phyloP scores from a whole-genome alignment of 2,888 invertebrate genomes.

The Artemia sinica region DNA sequence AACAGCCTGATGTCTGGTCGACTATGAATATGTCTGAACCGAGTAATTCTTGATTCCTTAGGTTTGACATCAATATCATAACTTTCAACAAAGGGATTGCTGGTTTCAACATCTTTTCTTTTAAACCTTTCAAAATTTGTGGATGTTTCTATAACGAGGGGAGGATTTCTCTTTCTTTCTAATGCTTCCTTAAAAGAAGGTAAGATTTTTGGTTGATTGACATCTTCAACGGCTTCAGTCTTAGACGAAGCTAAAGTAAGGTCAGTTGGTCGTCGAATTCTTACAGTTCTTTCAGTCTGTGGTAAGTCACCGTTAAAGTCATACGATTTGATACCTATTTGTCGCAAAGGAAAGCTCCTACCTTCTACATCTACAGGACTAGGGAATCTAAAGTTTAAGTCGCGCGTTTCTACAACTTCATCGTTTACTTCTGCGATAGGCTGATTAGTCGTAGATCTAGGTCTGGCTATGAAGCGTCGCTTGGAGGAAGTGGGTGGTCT shows the following conservation, averaged over 20 bases:
- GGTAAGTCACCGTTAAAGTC: not conserved
- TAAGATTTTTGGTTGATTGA: not conserved
- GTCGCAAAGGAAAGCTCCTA: not conserved
- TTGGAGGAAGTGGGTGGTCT: not conserved
- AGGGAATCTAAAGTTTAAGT: not conserved
- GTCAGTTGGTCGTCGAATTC: constrained; percentile 7
- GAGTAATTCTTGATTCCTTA: not conserved
- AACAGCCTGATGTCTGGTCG: not conserved
- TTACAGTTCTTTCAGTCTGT: not conserved
- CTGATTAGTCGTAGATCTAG: not conserved
- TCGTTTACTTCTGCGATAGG: not conserved
- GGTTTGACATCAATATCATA: not conserved
- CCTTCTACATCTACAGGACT: not conserved
- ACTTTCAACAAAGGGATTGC: not conserved
- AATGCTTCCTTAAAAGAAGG: not conserved
- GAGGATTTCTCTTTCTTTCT: not conserved
- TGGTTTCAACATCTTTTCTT: not conserved
- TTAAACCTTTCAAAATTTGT: constrained; percentile 4
- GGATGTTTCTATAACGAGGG: not conserved
- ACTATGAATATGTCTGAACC: not conserved
- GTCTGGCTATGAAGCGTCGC: not conserved
- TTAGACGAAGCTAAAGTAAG: not conserved
- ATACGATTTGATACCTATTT: not conserved
- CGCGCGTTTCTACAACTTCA: not conserved
- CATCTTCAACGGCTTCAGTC: not conserved